Base-by-base conservation (phyloP, 2,113 vertebrate species). In the Thryonomys swinderianus region DNA sequence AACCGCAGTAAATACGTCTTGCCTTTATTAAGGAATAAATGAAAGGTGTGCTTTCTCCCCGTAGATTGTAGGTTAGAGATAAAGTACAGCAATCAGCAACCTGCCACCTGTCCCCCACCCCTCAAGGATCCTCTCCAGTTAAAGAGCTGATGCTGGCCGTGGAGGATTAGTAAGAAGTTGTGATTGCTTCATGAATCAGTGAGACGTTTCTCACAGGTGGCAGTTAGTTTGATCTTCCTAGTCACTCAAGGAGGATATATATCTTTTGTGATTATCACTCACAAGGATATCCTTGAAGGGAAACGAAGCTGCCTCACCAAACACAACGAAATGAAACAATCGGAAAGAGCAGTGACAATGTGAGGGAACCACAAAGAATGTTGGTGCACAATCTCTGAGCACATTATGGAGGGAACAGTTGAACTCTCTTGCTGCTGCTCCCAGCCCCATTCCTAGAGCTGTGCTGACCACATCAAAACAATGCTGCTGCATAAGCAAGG, bases 221-320 rank as follows among this genome's bases (percentile, higher is more conserved):
- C 96, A 89, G 91, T 86, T 84, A 76, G 94, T 95, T 90, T 96
- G 95, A 96, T 96, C 97, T 97, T 95, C 92, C 94, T 21, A 61
- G 95, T 97, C 96, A 96, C 94, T 96, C 95, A 69, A 84, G 84
- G 89, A 95, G 95, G 91, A 95, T 86, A 96, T 96, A 95, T 88
- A 97, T 97, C 94, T 91, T 94, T 69, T 40, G 84, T 61, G 93
- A 96, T 97, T 90, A 94, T 95, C 95, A 94, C 90, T 96, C 96
- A 96, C 96, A 95, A 97, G 96, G 96, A 97, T 97, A 97, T 95
- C 97, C 96, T 97, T 97, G 96, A 97, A 96, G 69, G 97, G 91
- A 96, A 97, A 92, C 8, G 67, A 95, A 85, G 45, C 91, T 69
- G 73, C 88, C 57, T 94, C 85, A 13, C 85, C 85, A 85, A 94